Percentiles rank a stretch among this genome's conserved stretches.
phyloP scores from a whole-genome alignment of 1,140 invertebrate genomes.

The Bathynomus jamesi region DNA sequence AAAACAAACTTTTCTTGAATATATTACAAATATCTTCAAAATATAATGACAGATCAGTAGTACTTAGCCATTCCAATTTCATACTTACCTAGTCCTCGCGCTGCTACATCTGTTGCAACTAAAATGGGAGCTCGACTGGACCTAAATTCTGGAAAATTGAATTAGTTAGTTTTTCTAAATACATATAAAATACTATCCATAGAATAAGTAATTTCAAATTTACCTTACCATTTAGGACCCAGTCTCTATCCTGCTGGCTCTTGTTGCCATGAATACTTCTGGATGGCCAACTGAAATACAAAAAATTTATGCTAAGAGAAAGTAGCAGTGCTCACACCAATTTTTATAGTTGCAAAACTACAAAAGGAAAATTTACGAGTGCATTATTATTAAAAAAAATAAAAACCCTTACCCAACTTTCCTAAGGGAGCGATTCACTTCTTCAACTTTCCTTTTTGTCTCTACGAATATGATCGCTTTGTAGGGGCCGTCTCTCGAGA shows the following conservation, averaged over 20 bases:
- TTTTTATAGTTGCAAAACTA: too few relatives aligned
- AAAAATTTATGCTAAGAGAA: background rate
- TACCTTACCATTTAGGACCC: conserved; percentile 65
- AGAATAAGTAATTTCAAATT: background rate
- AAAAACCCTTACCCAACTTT: conserved; percentile 34
- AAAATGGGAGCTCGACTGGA: conserved; percentile 82
- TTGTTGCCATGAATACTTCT: conserved; percentile 97
- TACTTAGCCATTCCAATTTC: background rate
- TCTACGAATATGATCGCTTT: conserved; percentile 92
- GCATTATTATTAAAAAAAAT: too few relatives aligned
- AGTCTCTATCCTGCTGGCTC: conserved; percentile 91
- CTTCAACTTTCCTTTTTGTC: conserved; percentile 96
- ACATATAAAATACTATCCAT: background rate
- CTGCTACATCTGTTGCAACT: conserved; percentile 97
- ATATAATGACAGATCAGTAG: background rate
- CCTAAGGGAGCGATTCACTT: conserved; percentile 62
- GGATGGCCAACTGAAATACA: conserved; percentile 59
- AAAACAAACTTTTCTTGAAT: background rate
- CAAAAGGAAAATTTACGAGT: too few relatives aligned
- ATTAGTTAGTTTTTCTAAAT: background rate
- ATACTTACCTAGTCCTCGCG: conserved; percentile 92
- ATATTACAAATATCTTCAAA: background rate
- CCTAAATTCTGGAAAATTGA: conserved; percentile 68
- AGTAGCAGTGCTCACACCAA: too few relatives aligned
- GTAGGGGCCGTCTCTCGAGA: conserved; percentile 81